Evolutionary conservation across 2,113 vertebrate species (phyloP), one percentile per base, ranked within the genome.

Genomic region (Ameiurus melas): DNA sequence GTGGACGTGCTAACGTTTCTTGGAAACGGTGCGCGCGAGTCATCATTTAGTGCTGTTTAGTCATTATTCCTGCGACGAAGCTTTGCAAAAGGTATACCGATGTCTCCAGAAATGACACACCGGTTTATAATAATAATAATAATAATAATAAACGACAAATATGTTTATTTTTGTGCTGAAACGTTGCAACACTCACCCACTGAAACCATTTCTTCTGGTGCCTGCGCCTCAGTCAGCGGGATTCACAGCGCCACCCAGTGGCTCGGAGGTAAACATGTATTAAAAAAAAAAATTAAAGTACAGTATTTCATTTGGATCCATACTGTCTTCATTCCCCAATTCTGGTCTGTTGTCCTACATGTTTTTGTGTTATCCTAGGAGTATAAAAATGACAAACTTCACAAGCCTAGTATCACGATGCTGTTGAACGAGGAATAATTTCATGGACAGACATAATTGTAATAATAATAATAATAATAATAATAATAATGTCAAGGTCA

Each of bases 201-300:
- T 88, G 78, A 83, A 4, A 85, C 83, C 89, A 90, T 90, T 77
- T 89, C 85, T 66, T 57, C 62, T 36, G 9, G 25, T 60, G 7
- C 22, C 39, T 39, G 66, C 55, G 16, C 30, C 30, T 30, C 87
- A 57, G 30, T 57, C 22, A 70, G 20, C 13, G 13, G 36, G 33
- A 58, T 20, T 53, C 27, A 39, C 47, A 81, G 86, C 51, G 86
- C 22, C 60, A 12, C 75, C 30, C 14, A 51, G 20, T 25, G 60
- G 17, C 60, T 22, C 22, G 60, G 60, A 14, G 2, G 25, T 25
- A 12, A 51, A 51, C 8, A 51, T 51, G n/a, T n/a, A n/a, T n/a
- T n/a, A n/a, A n/a, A n/a, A n/a, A n/a, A n/a, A n/a, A n/a, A n/a
- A n/a, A n/a, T n/a, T n/a, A n/a, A 64, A 53, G 1, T 3, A 27